Base-by-base conservation (phyloP, 1,140 invertebrate genomes). In the Drosophila tropicalis region DNA sequence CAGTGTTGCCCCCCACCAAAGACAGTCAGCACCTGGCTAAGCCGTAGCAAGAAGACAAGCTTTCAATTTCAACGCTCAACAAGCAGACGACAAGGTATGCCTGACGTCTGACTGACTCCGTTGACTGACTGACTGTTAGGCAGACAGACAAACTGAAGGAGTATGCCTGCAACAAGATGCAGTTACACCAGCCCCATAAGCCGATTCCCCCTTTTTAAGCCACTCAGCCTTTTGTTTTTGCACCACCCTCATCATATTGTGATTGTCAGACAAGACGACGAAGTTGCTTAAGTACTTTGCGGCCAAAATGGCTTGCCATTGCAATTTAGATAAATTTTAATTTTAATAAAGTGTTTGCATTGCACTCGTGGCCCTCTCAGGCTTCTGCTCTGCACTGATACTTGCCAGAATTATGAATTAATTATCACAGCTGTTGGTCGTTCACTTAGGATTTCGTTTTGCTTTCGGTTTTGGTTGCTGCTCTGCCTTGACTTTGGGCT, bases 311-410 rank as follows among this genome's bases (percentile, higher is more conserved):
- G 81, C 81, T 85, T 77, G 77, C 81, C 80, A 77, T 83, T 70
- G 81, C 82, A 85, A 81, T 85, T 85, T 85, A 85, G 77, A 85
- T 85, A 85, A 83, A 85, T 85, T 85, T 85, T 78, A 85, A 85
- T 89, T 89, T 89, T 89, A 83, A 89, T 89, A 77, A 89, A 89
- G 84, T 89, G 84, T 80, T 89, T 89, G 84, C 71, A 62, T 66
- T 82, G 83, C 84, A 83, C 84, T 89, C 60, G 47, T 67, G 51
- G 63, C 40, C 72, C 73, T 81, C 77, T 89, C 63, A 36, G 86
- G 69, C 67, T 62, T 54, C 68, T 79, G 62, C 80, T 76, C 76
- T 57, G 39, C 41, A 12, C 44, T 64, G 32, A 13, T 19, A 58
- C 56, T 58, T 58, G 32, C 32, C 34, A 9, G 64, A 72, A 81